Evolutionary conservation across 2,888 invertebrate genomes (phyloP).

Genomic region (Plebejus anna): DNA sequence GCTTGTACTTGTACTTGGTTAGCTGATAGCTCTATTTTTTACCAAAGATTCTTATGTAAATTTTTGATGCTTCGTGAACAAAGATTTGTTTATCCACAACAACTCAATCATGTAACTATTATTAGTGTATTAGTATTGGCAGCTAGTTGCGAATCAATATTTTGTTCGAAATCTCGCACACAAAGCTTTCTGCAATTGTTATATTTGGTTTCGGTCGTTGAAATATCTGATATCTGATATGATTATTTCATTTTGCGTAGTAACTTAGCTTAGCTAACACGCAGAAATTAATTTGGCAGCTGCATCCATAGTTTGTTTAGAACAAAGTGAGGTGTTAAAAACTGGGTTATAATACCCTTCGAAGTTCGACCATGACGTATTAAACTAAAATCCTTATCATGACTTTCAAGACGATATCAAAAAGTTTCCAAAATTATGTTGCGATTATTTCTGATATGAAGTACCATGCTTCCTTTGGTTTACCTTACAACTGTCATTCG

Average conservation of each 20-base stretch:
- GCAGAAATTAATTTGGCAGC: background rate
- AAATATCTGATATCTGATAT: too few relatives aligned
- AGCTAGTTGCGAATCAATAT: background rate
- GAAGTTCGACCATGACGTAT: too few relatives aligned
- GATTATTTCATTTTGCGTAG: background rate
- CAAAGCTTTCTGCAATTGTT: background rate
- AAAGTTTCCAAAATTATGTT: background rate
- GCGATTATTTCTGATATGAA: background rate
- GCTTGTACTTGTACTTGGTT: too few relatives aligned
- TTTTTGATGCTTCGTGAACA: background rate
- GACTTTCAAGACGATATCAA: background rate
- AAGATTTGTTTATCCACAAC: conserved; percentile 14
- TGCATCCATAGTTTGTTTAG: background rate
- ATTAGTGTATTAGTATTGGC: conserved; percentile 21
- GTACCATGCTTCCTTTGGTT: background rate
- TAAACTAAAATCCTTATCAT: too few relatives aligned
- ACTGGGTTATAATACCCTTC: too few relatives aligned
- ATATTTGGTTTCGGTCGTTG: background rate
- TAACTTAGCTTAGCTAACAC: background rate
- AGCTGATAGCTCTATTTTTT: too few relatives aligned
- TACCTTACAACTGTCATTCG: background rate
- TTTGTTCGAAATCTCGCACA: background rate
- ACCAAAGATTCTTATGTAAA: too few relatives aligned
- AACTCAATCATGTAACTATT: conserved; percentile 16
- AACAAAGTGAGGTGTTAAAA: too few relatives aligned